Percentiles rank a stretch among this genome's conserved stretches.
These are phyloP conservation scores for Apotomis turbidana DNA, from an alignment of 2,888 invertebrate species.

Conservation along the genomic window DNA sequence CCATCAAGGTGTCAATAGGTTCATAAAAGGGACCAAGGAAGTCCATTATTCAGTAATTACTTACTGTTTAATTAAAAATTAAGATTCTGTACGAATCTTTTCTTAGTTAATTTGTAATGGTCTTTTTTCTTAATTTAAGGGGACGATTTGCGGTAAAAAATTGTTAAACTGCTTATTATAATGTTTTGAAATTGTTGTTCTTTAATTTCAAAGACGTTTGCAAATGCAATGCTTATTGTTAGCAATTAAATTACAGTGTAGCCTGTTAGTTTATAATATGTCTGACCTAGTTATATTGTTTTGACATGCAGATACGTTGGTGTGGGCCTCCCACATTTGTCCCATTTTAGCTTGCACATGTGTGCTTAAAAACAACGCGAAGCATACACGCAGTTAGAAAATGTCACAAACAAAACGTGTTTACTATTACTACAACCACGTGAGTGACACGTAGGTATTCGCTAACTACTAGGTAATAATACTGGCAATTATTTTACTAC, in stretches of 20 bases:
- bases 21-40: constrained; percentile 62
- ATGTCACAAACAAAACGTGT: constrained; percentile 35
- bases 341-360: constrained; percentile 74
- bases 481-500: too few species aligned
- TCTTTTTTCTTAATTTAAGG: constrained; percentile 51
- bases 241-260: constrained; percentile 7
- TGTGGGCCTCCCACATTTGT: constrained; percentile 73
- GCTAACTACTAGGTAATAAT: too few species aligned
- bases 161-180: constrained; percentile 70
- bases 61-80: constrained; percentile 74
- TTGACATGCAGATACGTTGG: constrained; percentile 47
- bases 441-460: neutral
- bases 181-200: constrained; percentile 50
- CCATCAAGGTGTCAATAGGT: constrained; percentile 67
- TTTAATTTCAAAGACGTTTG: constrained; percentile 7
- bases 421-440: constrained; percentile 42
- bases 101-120: constrained; percentile 64
- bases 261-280: constrained; percentile 16
- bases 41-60: constrained; percentile 61
- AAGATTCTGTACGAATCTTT: constrained; percentile 55
- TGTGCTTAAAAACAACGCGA: constrained; percentile 46
- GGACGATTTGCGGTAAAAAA: constrained; percentile 45
- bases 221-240: constrained; percentile 20
- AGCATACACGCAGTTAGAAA: constrained; percentile 18
- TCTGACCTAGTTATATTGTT: constrained; percentile 37